Conservation (phyloP, 2,888 invertebrate species). For the Dastarcus helophoroides region DNA sequence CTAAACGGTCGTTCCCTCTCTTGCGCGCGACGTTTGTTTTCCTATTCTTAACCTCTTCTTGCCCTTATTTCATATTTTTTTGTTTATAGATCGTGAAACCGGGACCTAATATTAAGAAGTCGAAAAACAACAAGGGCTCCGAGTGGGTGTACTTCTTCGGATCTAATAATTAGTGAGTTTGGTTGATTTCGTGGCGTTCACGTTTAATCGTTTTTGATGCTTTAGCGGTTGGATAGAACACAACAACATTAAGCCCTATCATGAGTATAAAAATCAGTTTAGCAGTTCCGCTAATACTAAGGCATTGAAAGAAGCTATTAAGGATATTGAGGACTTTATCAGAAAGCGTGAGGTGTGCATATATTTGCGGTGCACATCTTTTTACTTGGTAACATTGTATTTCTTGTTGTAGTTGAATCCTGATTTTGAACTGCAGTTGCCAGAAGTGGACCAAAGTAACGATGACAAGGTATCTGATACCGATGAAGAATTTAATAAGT, state of each 20-base stretch:
- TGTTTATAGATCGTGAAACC: constrained; percentile 70
- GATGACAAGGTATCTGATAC: too few relatives aligned
- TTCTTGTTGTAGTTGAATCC: constrained; percentile 11
- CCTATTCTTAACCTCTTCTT: constrained; percentile 2
- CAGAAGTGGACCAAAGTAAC: background rate
- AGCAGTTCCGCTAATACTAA: constrained; percentile 54
- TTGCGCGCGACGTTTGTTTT: constrained; percentile 22
- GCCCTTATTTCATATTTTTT: constrained; percentile 21
- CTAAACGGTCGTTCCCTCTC: constrained; percentile 37
- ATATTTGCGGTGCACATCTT: constrained; percentile 3
- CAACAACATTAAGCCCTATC: constrained; percentile 69
- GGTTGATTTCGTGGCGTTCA: constrained; percentile 2
- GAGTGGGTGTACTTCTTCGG: constrained; percentile 92
- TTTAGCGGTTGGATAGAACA: constrained; percentile 84
- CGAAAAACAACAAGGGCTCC: constrained; percentile 63
- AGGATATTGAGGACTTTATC: constrained; percentile 69
- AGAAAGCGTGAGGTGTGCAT: constrained; percentile 51
- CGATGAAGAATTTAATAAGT: too few relatives aligned
- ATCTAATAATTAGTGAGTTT: constrained; percentile 86
- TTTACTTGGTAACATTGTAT: constrained; percentile 2
- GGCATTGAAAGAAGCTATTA: constrained; percentile 67
- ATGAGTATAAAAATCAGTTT: constrained; percentile 65
- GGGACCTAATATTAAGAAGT: constrained; percentile 63
- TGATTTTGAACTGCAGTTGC: constrained; percentile 7
- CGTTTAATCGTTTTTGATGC: constrained; percentile 15